Percentiles rank a stretch among this genome's conserved stretches.
phyloP scores from a whole-genome alignment of 2,797 vertebrate species.

The Mycteria americana region DNA sequence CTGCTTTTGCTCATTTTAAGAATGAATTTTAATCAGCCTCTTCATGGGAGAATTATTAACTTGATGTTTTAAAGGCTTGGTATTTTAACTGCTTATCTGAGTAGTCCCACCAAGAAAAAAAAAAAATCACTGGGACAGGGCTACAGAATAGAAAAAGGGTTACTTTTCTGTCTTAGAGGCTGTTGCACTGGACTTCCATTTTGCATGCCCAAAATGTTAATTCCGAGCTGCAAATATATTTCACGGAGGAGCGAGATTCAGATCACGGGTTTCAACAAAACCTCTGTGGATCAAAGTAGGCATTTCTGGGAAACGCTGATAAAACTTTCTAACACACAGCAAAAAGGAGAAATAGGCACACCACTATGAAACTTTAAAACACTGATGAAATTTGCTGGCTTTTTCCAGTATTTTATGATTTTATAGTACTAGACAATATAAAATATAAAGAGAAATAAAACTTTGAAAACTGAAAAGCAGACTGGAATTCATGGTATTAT shows the following conservation, averaged over 20 bases:
- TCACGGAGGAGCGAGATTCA: slow-evolving; percentile 5
- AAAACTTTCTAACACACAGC: slow-evolving; percentile 82
- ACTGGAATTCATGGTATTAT: slow-evolving; percentile 67
- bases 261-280: slow-evolving; percentile 54
- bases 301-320: slow-evolving; percentile 85
- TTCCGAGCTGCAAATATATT: slow-evolving; percentile 9
- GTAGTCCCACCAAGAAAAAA: background rate
- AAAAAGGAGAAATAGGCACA: slow-evolving; percentile 84
- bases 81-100: background rate
- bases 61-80: background rate
- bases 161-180: background rate
- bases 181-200: background rate
- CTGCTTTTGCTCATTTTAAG: slow-evolving; percentile 53
- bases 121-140: background rate
- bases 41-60: background rate
- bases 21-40: slow-evolving; percentile 2
- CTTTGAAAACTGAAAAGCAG: slow-evolving; percentile 74
- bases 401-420: slow-evolving; percentile 68
- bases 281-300: slow-evolving; percentile 42
- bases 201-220: background rate
- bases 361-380: slow-evolving; percentile 83
- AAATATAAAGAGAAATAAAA: slow-evolving; percentile 75
- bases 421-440: slow-evolving; percentile 74
- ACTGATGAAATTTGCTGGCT: slow-evolving; percentile 80
- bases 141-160: background rate